Evolutionary conservation across 1,140 invertebrate genomes (phyloP), one percentile per base, ranked within the genome.

Genomic region (Cotesia chilonis): DNA sequence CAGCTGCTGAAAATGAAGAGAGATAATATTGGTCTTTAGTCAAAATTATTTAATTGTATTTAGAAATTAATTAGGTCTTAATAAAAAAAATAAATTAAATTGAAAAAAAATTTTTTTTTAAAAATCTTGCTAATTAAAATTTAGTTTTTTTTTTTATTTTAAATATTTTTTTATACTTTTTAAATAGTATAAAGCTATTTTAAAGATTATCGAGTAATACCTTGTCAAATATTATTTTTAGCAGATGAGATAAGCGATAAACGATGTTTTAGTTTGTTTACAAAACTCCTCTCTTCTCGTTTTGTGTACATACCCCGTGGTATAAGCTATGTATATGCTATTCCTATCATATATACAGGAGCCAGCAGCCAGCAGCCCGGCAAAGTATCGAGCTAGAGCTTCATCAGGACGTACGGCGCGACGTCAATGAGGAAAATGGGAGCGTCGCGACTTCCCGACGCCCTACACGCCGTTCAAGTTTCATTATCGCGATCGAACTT

Each of bases 371-470:
- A 51, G 69, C 59, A 65, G 69, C 41, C 38, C 52, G 60, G 66
- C 28, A 28, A 51, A 66, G 51, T 66, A 57, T 54, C 41, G 59
- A 69, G 73, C 52, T 41, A 63, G 51, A 66, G 57, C 37, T 54
- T 64, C 66, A 68, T 47, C 41, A 47, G 41, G 41, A 47, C 41
- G 47, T 68, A 55, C 66, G 66, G 59, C 65, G 70, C 59, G 70
- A 68, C 59, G 70, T 68, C 66, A 67, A 72, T 55, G 70, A 72
- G 28, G 74, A 68, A 72, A 71, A 75, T 70, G 61, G 54, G 67
- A 47, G 70, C 54, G 74, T 72, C 74, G 74, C 74, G 74, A 75
- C 74, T 59, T 70, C 54, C 37, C 52, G 74, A 68, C 74, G 74
- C 74, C 74, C 37, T 72, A 47, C 41, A 47, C 41, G 41, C 17